Evolutionary conservation across 2,888 invertebrate genomes (phyloP).

Genomic region (Cerceris ruficornis): DNA sequence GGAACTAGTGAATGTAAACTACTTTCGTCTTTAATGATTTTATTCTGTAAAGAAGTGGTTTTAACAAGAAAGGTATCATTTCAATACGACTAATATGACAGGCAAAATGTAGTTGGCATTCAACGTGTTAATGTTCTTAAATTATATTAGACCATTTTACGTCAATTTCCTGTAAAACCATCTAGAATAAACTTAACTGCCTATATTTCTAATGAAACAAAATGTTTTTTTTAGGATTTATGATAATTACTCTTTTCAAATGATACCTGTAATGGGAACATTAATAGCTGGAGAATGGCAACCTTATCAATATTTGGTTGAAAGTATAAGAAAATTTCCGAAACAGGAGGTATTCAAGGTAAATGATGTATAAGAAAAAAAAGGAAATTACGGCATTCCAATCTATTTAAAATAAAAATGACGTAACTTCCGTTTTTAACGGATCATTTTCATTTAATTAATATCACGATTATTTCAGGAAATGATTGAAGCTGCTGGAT

Average conservation of each 20-base stretch:
- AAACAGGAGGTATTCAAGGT: constrained; percentile 86
- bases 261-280: constrained; percentile 98
- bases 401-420: constrained; percentile 8
- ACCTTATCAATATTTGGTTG: constrained; percentile 98
- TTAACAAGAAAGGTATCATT: too few relatives aligned
- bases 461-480: constrained; percentile 85
- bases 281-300: constrained; percentile 96
- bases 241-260: constrained; percentile 98
- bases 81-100: too few relatives aligned
- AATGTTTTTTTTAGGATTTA: constrained; percentile 86
- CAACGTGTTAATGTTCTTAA: too few relatives aligned
- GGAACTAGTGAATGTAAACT: too few relatives aligned
- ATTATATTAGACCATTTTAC: neutral
- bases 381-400: constrained; percentile 6
- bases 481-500: constrained; percentile 96
- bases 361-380: constrained; percentile 22
- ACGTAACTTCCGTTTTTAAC: neutral
- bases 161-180: neutral
- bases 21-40: too few relatives aligned
- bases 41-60: too few relatives aligned
- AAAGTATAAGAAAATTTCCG: constrained; percentile 98
- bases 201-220: neutral
- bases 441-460: neutral
- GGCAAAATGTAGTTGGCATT: too few relatives aligned
- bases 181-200: neutral